These are phyloP conservation scores for Callyntrura guangdongensis DNA, from an alignment of 2,888 invertebrate genomes.

Conservation along the genomic window DNA sequence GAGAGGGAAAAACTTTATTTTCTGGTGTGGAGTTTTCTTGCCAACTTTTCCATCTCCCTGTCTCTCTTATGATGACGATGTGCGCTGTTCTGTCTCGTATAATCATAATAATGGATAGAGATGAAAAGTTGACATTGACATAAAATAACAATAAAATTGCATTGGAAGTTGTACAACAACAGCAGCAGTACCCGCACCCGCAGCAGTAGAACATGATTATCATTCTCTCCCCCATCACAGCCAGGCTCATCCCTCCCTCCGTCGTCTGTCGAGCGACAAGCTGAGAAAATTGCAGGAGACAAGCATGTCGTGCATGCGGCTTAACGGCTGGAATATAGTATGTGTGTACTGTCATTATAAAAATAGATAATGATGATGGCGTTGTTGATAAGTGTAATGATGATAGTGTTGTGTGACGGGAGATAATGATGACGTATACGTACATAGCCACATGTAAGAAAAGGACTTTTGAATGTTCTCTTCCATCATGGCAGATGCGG, in stretches of 20 bases:
- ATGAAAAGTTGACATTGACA: conserved; percentile 72
- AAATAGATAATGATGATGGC: conserved; percentile 24
- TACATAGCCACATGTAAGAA: background rate
- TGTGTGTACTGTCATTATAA: background rate
- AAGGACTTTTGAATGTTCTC: background rate
- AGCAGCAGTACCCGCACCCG: background rate
- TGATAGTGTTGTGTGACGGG: conserved; percentile 35
- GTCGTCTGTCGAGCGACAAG: background rate
- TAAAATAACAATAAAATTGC: conserved; percentile 75
- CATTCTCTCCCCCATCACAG: too few relatives aligned
- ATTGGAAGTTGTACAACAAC: conserved; percentile 20
- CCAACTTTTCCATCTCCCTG: background rate
- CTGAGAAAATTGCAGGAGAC: background rate
- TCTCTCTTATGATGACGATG: background rate
- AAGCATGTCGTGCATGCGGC: background rate
- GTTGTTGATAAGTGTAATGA: conserved; percentile 11
- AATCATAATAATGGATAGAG: conserved; percentile 50
- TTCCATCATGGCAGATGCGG: conserved; percentile 9
- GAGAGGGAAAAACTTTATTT: background rate
- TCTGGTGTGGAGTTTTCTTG: background rate
- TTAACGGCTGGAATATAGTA: too few relatives aligned
- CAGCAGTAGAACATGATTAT: conserved; percentile 4
- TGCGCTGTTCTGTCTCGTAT: conserved; percentile 31
- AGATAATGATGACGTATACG: conserved; percentile 39
- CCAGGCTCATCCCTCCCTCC: background rate